Base-by-base conservation (phyloP, 2,797 vertebrate species). In the Philypnodon macrostomus region DNA sequence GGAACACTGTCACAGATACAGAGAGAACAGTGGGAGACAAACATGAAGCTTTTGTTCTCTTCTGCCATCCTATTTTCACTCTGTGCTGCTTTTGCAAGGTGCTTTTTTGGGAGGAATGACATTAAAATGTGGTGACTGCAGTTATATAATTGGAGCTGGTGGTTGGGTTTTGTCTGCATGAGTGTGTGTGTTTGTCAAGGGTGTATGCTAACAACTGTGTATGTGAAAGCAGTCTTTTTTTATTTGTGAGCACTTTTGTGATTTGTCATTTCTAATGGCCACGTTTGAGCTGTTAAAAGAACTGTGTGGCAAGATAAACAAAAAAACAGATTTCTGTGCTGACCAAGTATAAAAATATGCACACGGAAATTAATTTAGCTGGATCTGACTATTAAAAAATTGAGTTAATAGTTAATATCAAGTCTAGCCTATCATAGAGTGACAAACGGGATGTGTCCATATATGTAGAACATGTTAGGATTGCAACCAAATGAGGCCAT, bases 121-220 rank as follows among this genome's bases (percentile, higher is more conserved):
- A 67, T 63, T 73, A 69, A 84, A 81, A 80, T 60, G 73, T 55
- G 52, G 52, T 70, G 75, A 80, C 66, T 60, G 64, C 64, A 26
- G 73, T 83, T 81, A 79, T 57, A 58, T 75, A 81, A 79, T 17
- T 10, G 53, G 47, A 59, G 63, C 37, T 54, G 66, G 55, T 74
- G 45, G 64, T 50, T 63, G 54, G 53, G 64, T 35, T 41, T 12
- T 15, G 54, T 62, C 49, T 76, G 55, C 15, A 53, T n/a, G n/a
- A n/a, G n/a, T n/a, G n/a, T 70, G 19, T 59, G 54, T 72, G 53
- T 27, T 40, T 47, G 45, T 63, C 54, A 30, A 15, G 35, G 5
- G 48, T 53, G 27, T 53, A 21, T 4, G 11, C 18, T 33, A 32
- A 33, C 47, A 60, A 26, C 40, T 39, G 14, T 33, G 23, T 59